A percentile compares a stretch with the other conserved stretches of the same genome.
Conservation (phyloP, 2,113 vertebrate genomes). For the Kobus ellipsiprymnus region DNA sequence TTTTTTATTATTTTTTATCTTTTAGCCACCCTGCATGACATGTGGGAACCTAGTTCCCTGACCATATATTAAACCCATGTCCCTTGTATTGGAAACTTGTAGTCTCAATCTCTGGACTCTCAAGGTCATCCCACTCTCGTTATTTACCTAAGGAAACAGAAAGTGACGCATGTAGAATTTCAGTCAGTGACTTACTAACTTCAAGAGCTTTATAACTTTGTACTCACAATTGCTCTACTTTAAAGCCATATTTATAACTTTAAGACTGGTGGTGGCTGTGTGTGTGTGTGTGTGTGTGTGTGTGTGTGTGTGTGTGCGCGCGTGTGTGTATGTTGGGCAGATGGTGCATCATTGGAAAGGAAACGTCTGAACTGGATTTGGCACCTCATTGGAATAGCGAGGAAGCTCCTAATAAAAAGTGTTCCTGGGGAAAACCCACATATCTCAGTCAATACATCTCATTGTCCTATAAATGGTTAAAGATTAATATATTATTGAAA, state of each 20-base stretch:
- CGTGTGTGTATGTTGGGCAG: background rate
- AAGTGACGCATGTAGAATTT: background rate
- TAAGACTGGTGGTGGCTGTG: background rate
- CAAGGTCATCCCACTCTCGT: background rate
- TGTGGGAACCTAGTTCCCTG: background rate
- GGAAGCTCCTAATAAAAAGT: background rate
- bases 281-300: background rate
- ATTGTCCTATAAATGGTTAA: background rate
- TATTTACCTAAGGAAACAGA: background rate
- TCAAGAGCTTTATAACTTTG: background rate
- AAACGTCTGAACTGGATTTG: background rate
- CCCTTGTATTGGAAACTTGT: background rate
- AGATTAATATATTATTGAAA: background rate
- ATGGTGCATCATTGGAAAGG: background rate
- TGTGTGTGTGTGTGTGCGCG: accelerated
- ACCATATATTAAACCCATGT: background rate
- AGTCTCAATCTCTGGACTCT: background rate
- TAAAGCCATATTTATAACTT: background rate
- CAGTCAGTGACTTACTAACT: background rate
- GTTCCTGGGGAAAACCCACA: background rate
- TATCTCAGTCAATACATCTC: background rate
- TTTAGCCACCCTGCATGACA: background rate
- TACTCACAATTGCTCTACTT: background rate
- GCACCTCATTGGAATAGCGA: background rate
- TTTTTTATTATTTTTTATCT: background rate